Percentiles rank a stretch among this genome's conserved stretches.
phyloP scores from a whole-genome alignment of 2,113 vertebrate species.

The Cheirogaleus medius region DNA sequence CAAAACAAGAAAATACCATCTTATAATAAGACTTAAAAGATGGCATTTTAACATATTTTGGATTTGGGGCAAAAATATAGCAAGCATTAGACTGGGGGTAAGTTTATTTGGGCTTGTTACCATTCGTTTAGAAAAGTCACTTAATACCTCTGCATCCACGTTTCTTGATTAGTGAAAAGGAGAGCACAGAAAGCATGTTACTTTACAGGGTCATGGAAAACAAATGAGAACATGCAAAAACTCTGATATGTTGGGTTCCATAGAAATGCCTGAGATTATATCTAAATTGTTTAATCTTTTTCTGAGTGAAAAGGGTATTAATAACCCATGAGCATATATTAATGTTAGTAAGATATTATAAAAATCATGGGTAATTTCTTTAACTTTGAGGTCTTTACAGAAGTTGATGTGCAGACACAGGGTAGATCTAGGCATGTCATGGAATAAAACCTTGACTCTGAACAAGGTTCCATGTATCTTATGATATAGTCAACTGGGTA shows the following conservation, averaged over 20 bases:
- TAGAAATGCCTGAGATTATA: background rate
- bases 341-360: background rate
- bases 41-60: background rate
- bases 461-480: background rate
- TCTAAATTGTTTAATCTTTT: background rate
- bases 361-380: conserved; percentile 31
- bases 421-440: background rate
- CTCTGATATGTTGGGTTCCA: background rate
- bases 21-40: background rate
- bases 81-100: background rate
- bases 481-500: background rate
- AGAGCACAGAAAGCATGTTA: background rate
- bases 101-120: background rate
- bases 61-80: background rate
- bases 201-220: background rate
- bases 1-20: background rate
- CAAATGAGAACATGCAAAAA: background rate
- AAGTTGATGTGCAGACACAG: background rate
- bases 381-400: background rate
- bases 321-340: background rate
- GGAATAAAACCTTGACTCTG: background rate
- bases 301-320: background rate
- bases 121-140: background rate
- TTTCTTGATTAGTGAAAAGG: background rate
- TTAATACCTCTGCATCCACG: background rate